phyloP scores from a whole-genome alignment of 2,113 vertebrate species.

The Holacanthus passer region DNA sequence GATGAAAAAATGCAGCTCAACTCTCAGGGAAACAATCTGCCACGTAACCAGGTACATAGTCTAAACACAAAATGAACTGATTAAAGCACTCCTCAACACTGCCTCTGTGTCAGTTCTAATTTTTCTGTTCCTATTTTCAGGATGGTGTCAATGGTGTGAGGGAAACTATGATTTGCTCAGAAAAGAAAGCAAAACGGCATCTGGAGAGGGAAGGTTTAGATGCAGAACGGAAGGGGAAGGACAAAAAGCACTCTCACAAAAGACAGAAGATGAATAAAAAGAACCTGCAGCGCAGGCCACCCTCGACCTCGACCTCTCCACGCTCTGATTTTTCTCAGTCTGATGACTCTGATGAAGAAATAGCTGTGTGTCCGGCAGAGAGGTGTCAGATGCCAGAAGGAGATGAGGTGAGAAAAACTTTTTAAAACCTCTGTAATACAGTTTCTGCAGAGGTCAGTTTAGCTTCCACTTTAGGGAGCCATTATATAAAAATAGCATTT shows the following conservation, averaged over 20 bases:
- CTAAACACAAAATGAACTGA: neutral
- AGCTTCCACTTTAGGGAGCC: neutral
- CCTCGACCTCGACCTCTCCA: conserved; percentile 84
- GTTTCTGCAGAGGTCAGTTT: neutral
- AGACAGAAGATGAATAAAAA: conserved; percentile 88
- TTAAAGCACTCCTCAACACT: neutral
- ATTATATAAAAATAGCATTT: neutral
- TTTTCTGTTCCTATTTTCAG: conserved; percentile 49
- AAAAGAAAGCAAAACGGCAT: conserved; percentile 91
- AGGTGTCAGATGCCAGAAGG: conserved; percentile 95
- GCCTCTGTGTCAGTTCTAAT: neutral
- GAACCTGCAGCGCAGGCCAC: conserved; percentile 82
- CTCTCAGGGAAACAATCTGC: conserved; percentile 73
- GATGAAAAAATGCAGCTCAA: conserved; percentile 80
- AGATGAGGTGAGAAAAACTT: conserved; percentile 90
- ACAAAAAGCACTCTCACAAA: conserved; percentile 89
- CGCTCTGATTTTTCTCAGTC: conserved; percentile 91
- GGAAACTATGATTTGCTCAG: conserved; percentile 82
- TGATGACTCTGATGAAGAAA: conserved; percentile 94
- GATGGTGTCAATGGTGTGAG: conserved; percentile 76
- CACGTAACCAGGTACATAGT: conserved; percentile 68
- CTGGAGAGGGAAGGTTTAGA: conserved; percentile 86
- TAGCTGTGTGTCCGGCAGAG: conserved; percentile 93
- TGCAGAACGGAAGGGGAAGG: conserved; percentile 82
- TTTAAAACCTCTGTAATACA: neutral